Conservation (phyloP, 35 echinoderm and acorn worm species). For the Amphiura filiformis region DNA sequence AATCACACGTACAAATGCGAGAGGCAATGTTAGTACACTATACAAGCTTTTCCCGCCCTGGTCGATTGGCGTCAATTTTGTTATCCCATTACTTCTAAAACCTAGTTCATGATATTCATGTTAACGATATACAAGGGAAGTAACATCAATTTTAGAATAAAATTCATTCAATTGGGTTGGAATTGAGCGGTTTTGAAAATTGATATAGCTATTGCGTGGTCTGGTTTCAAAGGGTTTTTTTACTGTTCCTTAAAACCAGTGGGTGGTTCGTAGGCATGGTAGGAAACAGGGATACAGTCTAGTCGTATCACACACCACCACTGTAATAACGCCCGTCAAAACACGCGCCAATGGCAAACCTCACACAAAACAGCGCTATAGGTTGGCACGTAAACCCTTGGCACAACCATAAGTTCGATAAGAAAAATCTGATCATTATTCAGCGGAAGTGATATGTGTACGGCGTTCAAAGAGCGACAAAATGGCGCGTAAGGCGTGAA, state of each 20-base stretch:
- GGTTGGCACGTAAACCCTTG: neutral
- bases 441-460: neutral
- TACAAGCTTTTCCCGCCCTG: slow-evolving; percentile 1
- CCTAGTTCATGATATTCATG: neutral
- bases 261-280: too few relatives aligned
- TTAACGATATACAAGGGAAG: too few relatives aligned
- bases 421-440: slow-evolving; percentile 2
- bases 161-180: too few relatives aligned
- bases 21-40: neutral
- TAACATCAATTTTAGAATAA: too few relatives aligned
- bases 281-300: too few relatives aligned
- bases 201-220: too few relatives aligned
- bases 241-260: too few relatives aligned
- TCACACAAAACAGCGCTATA: neutral
- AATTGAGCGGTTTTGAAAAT: too few relatives aligned
- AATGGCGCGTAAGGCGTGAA: neutral
- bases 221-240: too few relatives aligned
- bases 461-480: neutral
- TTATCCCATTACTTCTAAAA: neutral
- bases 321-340: neutral
- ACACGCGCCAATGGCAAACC: neutral
- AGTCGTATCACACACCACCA: neutral
- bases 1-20: neutral
- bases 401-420: neutral
- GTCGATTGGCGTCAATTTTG: neutral